These are phyloP conservation scores for Alosa alosa DNA, from an alignment of 2,113 vertebrate genomes.

Conservation along the genomic window DNA sequence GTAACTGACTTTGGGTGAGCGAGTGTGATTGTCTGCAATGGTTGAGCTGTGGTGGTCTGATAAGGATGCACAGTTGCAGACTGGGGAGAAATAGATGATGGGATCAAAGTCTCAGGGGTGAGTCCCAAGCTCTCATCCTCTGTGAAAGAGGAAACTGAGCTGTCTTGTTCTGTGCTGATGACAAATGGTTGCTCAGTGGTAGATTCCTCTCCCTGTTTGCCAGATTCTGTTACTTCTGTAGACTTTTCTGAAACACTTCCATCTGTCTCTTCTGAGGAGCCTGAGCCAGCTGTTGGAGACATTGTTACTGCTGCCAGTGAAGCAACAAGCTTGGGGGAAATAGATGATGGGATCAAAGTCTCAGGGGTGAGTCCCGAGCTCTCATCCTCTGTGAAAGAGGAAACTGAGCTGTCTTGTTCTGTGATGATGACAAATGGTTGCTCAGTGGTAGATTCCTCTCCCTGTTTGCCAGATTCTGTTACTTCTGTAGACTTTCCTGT, in stretches of 20 bases:
- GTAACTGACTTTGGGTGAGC: background rate
- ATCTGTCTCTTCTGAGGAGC: slow-evolving; percentile 31
- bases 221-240: too few species aligned
- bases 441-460: slow-evolving; percentile 41
- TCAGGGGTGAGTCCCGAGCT: slow-evolving; percentile 22
- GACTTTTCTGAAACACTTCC: background rate
- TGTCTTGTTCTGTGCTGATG: background rate
- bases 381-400: background rate
- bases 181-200: slow-evolving; percentile 44
- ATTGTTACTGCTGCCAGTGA: background rate
- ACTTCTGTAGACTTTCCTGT: background rate
- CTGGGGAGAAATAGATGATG: background rate
- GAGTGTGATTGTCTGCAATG: background rate
- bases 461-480: too few species aligned
- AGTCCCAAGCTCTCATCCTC: slow-evolving; percentile 23
- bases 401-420: background rate
- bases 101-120: too few species aligned
- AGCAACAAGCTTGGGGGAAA: background rate
- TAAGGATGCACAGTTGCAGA: too few species aligned
- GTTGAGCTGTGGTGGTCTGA: background rate
- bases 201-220: background rate
- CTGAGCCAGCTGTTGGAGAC: background rate
- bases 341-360: too few species aligned
- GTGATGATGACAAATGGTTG: slow-evolving; percentile 23
- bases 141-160: background rate